A percentile compares a stretch with the other conserved stretches of the same genome.
These are phyloP conservation scores for Drosophila emarginata DNA, from an alignment of 2,888 invertebrate species.

Conservation along the genomic window DNA sequence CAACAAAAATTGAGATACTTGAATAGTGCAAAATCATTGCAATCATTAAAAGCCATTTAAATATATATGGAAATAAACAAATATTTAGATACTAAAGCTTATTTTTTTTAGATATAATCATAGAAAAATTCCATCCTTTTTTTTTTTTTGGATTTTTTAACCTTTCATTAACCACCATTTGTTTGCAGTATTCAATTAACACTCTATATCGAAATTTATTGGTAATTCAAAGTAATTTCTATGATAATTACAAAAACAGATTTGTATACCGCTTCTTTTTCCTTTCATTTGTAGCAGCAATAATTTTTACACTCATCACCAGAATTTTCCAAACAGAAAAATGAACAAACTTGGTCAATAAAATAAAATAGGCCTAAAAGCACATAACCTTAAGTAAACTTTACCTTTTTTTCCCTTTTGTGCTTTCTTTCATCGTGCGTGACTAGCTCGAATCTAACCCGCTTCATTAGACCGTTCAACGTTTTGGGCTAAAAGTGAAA, in stretches of 20 bases:
- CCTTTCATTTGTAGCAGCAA: background rate
- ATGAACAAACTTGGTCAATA: background rate
- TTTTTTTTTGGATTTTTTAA: no score
- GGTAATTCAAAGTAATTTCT: background rate
- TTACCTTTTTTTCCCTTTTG: constrained; percentile 1
- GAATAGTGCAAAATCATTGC: no score
- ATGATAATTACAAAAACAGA: background rate
- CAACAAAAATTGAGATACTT: background rate
- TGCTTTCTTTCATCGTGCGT: constrained; percentile 41
- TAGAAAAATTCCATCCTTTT: no score
- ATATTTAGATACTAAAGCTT: no score
- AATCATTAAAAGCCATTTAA: no score
- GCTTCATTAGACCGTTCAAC: constrained; percentile 21
- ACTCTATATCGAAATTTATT: background rate
- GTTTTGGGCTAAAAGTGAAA: constrained; percentile 50
- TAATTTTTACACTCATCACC: background rate
- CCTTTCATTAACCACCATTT: no score
- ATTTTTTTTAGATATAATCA: no score
- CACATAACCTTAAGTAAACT: constrained; percentile 9
- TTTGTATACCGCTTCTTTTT: background rate
- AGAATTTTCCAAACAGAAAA: background rate
- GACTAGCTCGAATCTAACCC: constrained; percentile 34
- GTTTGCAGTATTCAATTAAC: no score
- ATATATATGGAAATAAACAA: no score
- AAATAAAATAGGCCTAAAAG: constrained; percentile 1